Percentiles rank a stretch among this genome's conserved stretches.
phyloP scores from a whole-genome alignment of 2,113 vertebrate species.

The Nothobranchius kuhntae region DNA sequence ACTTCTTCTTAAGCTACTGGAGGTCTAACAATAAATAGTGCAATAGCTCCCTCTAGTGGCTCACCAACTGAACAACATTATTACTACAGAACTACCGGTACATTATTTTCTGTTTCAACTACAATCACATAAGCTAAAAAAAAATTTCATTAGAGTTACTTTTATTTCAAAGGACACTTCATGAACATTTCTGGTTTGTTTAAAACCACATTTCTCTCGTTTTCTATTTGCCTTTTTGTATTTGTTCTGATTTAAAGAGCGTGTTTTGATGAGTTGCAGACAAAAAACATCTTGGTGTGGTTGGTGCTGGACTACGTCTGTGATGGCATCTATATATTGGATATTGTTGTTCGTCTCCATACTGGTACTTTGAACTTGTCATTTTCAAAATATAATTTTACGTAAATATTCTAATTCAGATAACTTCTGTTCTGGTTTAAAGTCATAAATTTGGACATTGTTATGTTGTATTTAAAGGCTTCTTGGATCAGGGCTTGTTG shows the following conservation, averaged over 20 bases:
- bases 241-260: conserved; percentile 77
- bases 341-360: conserved; percentile 85
- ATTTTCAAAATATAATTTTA: too few species aligned
- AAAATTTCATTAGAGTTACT: too few species aligned
- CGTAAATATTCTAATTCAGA: too few species aligned
- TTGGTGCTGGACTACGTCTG: conserved; percentile 90
- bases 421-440: too few species aligned
- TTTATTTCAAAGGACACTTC: too few species aligned
- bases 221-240: neutral
- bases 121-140: too few species aligned
- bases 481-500: conserved; percentile 92
- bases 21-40: too few species aligned
- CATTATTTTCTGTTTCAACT: too few species aligned
- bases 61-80: too few species aligned
- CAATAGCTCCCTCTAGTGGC: too few species aligned
- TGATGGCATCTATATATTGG: conserved; percentile 86
- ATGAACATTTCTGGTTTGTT: neutral
- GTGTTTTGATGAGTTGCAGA: conserved; percentile 92
- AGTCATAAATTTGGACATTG: neutral
- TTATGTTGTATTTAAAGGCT: conserved; percentile 77
- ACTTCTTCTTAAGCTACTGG: too few species aligned
- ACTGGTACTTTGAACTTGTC: conserved; percentile 80
- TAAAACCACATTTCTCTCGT: neutral
- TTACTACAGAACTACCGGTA: too few species aligned
- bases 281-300: conserved; percentile 83